Percentiles rank a stretch among this genome's conserved stretches.
phyloP scores from a whole-genome alignment of 2,888 invertebrate genomes.

The Ophion slaviceki region DNA sequence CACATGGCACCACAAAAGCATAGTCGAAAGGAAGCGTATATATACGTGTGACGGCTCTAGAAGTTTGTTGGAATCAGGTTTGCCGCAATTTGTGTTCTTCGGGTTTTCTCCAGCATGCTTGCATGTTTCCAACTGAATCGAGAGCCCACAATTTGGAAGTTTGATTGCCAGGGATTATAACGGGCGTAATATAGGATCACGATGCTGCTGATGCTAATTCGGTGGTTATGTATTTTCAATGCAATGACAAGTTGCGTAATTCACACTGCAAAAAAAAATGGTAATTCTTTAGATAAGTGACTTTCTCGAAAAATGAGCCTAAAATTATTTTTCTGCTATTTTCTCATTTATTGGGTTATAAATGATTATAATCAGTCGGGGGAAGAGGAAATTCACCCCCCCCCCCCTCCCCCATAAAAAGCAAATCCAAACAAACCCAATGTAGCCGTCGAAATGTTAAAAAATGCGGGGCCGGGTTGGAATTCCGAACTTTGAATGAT shows the following conservation, averaged over 20 bases:
- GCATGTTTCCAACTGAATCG: background rate
- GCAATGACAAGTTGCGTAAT: background rate
- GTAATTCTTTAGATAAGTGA: background rate
- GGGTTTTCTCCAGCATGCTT: slow-evolving; percentile 1
- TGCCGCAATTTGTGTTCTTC: slow-evolving; percentile 29
- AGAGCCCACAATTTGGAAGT: slow-evolving; percentile 5
- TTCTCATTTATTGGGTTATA: too few species aligned
- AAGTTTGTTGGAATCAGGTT: slow-evolving; percentile 25
- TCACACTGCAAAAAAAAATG: background rate
- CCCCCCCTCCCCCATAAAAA: too few species aligned
- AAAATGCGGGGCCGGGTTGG: too few species aligned
- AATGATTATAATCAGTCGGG: too few species aligned
- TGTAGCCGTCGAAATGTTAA: too few species aligned
- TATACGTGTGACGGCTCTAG: slow-evolving; percentile 8
- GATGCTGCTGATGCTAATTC: background rate
- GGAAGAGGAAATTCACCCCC: too few species aligned
- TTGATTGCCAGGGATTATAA: background rate
- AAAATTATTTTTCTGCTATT: too few species aligned
- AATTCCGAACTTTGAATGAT: too few species aligned
- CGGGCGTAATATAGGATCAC: background rate
- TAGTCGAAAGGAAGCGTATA: slow-evolving; percentile 24
- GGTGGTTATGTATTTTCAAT: background rate
- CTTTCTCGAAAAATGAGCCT: too few species aligned
- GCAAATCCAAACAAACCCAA: too few species aligned
- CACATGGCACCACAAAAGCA: slow-evolving; percentile 40